A percentile compares a stretch with the other conserved stretches of the same genome.
phyloP scores from a whole-genome alignment of 1,140 invertebrate genomes.

The Coelopa frigida region DNA sequence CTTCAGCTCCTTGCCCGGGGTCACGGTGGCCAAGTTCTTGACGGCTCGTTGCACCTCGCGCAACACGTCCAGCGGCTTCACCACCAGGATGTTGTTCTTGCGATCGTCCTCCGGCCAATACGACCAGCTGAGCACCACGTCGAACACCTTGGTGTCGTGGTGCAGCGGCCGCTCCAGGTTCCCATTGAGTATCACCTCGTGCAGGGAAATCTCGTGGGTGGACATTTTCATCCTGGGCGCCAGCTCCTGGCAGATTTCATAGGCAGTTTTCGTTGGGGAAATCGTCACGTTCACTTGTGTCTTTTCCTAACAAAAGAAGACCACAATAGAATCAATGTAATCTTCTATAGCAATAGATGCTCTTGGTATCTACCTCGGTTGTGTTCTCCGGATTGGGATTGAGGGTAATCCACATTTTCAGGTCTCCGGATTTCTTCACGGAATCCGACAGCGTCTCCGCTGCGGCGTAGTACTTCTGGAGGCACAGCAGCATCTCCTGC shows the following conservation, averaged over 20 bases:
- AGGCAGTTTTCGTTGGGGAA: constrained; percentile 66
- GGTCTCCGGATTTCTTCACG: constrained; percentile 64
- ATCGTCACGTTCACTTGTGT: constrained; percentile 47
- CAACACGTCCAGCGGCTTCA: constrained; percentile 52
- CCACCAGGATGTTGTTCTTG: constrained; percentile 71
- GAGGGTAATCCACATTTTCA: constrained; percentile 65
- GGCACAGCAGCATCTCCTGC: constrained; percentile 59
- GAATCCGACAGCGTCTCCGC: constrained; percentile 47
- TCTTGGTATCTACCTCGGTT: constrained; percentile 23
- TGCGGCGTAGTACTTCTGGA: constrained; percentile 59
- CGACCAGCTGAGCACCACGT: constrained; percentile 70
- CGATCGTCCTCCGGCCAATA: constrained; percentile 77
- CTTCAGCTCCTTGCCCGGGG: constrained; percentile 62
- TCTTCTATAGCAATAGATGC: not conserved
- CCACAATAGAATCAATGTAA: not conserved
- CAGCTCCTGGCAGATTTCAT: constrained; percentile 63
- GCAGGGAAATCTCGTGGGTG: constrained; percentile 59
- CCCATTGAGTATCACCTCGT: constrained; percentile 68
- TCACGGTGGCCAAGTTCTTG: constrained; percentile 50
- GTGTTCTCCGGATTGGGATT: constrained; percentile 37
- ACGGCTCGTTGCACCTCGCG: constrained; percentile 45
- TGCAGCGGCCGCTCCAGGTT: constrained; percentile 68
- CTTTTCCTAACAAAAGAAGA: constrained; percentile 29
- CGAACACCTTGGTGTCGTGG: constrained; percentile 60
- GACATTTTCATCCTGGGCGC: constrained; percentile 54